Conservation (phyloP, 2,888 invertebrate genomes). For the Eristalinus sepulchralis region DNA sequence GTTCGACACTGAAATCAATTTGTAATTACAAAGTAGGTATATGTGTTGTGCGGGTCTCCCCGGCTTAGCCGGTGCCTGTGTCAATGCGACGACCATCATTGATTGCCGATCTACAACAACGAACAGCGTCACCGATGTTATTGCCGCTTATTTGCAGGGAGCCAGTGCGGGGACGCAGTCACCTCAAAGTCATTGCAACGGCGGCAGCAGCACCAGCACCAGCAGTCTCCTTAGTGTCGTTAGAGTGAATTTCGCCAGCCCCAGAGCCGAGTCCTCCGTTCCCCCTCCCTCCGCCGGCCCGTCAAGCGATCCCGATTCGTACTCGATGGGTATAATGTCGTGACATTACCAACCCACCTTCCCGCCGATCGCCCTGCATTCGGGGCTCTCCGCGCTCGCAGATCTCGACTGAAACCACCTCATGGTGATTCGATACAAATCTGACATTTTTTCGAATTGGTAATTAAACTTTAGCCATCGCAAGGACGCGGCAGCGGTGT, state of each 20-base stretch:
- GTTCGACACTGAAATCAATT: slow-evolving; percentile 72
- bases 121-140: slow-evolving; percentile 70
- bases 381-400: slow-evolving; percentile 31
- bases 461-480: slow-evolving; percentile 70
- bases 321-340: slow-evolving; percentile 67
- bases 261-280: not conserved
- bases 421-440: slow-evolving; percentile 72
- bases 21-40: slow-evolving; percentile 70
- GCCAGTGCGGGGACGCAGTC: slow-evolving; percentile 51
- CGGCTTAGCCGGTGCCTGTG: slow-evolving; percentile 37
- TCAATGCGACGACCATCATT: slow-evolving; percentile 66
- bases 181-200: slow-evolving; percentile 49
- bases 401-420: slow-evolving; percentile 69
- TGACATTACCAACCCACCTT: slow-evolving; percentile 71
- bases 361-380: slow-evolving; percentile 48
- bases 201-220: not conserved
- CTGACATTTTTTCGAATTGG: slow-evolving; percentile 72
- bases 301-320: slow-evolving; percentile 37
- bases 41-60: slow-evolving; percentile 23
- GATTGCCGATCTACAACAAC: slow-evolving; percentile 70
- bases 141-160: slow-evolving; percentile 65
- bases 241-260: slow-evolving; percentile 44
- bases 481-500: slow-evolving; percentile 13
- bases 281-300: slow-evolving; percentile 9
- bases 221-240: slow-evolving; percentile 40